Evolutionary conservation across 2,113 vertebrate species (phyloP), one percentile per base, ranked within the genome.

Genomic region (Ursus arctos): DNA sequence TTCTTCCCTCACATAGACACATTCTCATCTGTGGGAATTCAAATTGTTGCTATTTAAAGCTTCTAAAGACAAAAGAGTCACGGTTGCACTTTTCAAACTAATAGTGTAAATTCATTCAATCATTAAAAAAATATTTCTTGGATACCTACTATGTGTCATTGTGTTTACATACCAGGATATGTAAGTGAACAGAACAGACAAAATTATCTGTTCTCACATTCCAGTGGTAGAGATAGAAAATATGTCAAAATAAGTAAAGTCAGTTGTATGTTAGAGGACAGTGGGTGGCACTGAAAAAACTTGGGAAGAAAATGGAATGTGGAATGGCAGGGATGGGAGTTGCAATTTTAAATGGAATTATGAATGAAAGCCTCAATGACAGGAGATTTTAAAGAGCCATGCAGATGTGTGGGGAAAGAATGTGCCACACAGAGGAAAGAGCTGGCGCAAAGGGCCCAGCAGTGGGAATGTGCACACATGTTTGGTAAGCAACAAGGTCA

Each of bases 51-150:
- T 55, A 21, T 55, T 53, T 97, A 80, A 96, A 87, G 4, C 8
- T 67, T 90, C 59, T 59, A 28, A 81, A 94, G 43, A 71, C 26
- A 87, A 82, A 69, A 53, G 28, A 57, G 2, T 49, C 31, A 51
- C 22, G 31, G 10, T 28, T 82, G 16, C 40, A 93, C 79, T 96
- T 94, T 63, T 72, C 0, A 67, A 83, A 74, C 1, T 71, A 47
- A 84, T 0, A 36, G 7, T 24, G 8, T 61, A 80, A 55, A 53
- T 67, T 76, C 69, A 96, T 84, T 84, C 6, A 63, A 31, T 33
- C 8, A 92, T 86, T 22, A 86, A 88, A 86, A 96, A 90, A 96
- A 19, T 57, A 63, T 43, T 74, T 69, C 36, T 47, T 40, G 16
- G 14, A 40, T 28, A 69, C 7, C 11, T 74, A 49, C 9, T 74